Conservation (phyloP, 2,888 invertebrate species). For the Chrysina gloriosa region DNA sequence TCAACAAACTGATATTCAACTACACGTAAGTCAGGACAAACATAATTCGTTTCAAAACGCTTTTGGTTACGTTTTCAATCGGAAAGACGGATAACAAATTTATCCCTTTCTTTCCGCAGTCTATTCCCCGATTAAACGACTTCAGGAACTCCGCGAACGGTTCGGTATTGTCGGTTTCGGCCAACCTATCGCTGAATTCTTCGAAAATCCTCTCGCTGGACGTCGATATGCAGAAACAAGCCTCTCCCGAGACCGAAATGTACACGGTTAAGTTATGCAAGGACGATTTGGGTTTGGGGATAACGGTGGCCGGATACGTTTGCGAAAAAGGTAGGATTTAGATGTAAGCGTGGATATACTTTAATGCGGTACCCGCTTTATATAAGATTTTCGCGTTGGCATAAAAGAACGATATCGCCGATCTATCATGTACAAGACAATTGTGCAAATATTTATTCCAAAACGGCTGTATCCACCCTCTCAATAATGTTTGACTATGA, state of each 20-base stretch:
- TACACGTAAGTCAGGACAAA: slow-evolving; percentile 65
- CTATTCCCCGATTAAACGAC: slow-evolving; percentile 44
- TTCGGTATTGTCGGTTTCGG: slow-evolving; percentile 21
- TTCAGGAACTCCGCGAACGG: slow-evolving; percentile 35
- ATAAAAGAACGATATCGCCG: too few relatives aligned
- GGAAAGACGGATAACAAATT: background rate
- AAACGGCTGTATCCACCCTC: too few relatives aligned
- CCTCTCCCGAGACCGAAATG: slow-evolving; percentile 89
- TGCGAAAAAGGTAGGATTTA: slow-evolving; percentile 83
- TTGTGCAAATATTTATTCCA: too few relatives aligned
- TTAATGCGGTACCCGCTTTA: slow-evolving; percentile 2
- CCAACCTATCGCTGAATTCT: slow-evolving; percentile 51
- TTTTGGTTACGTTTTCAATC: background rate
- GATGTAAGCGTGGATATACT: background rate
- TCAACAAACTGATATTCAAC: slow-evolving; percentile 66
- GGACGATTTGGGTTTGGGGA: slow-evolving; percentile 92
- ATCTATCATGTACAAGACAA: too few relatives aligned
- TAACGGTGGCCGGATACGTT: slow-evolving; percentile 97
- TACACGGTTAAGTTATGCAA: slow-evolving; percentile 91
- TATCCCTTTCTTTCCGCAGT: slow-evolving; percentile 21
- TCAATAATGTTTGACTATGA: too few relatives aligned
- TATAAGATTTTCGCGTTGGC: background rate
- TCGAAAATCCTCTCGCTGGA: slow-evolving; percentile 63
- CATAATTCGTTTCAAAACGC: too few relatives aligned
- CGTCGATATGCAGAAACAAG: slow-evolving; percentile 71